Evolutionary conservation across 2,888 invertebrate species (phyloP), one percentile per base, ranked within the genome.

Genomic region (Alentia gelatinosa): DNA sequence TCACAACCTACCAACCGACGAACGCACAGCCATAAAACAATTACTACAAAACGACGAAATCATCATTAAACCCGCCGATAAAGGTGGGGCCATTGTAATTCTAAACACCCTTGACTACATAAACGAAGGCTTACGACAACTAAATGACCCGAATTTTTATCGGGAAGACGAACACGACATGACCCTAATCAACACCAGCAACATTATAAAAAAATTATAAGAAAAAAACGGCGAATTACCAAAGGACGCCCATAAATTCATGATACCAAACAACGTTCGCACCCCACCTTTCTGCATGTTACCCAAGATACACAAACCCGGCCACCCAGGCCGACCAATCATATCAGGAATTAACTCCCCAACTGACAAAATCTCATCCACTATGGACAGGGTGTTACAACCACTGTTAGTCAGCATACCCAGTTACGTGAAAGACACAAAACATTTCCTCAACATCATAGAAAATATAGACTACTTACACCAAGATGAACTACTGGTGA

Each of bases 261-360:
- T 68, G 30, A 3, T 68, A 12, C 68, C 68, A 30, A 68, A 9
- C 3, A 68, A 68, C 30, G 5, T 30, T 12, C 26, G 30, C 1
- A 42, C 50, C 1, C 30, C 42, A 50, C 26, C 23, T 5, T 39
- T 50, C 88, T 50, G 33, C 50, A n/a, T 23, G 19, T 33, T 88
- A 4, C 88, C 88, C 5, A 88, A 88, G 50, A 88, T 88, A 1
- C 88, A 88, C 40, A 88, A 50, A 50, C 23, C n/a, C n/a, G 33
- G 26, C 42, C 26, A 50, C 50, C 88, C 88, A 42, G 88, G 88
- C 19, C 19, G 88, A 88, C 88, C 88, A 12, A n/a, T n/a, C n/a
- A n/a, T n/a, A n/a, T n/a, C n/a, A n/a, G n/a, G n/a, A 19, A 47
- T 47, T 12, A 19, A 47, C 47, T 63, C 63, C 12, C 63, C 63